These are phyloP conservation scores for Stenoptilia bipunctidactyla DNA, from an alignment of 2,888 invertebrate species.

Conservation along the genomic window DNA sequence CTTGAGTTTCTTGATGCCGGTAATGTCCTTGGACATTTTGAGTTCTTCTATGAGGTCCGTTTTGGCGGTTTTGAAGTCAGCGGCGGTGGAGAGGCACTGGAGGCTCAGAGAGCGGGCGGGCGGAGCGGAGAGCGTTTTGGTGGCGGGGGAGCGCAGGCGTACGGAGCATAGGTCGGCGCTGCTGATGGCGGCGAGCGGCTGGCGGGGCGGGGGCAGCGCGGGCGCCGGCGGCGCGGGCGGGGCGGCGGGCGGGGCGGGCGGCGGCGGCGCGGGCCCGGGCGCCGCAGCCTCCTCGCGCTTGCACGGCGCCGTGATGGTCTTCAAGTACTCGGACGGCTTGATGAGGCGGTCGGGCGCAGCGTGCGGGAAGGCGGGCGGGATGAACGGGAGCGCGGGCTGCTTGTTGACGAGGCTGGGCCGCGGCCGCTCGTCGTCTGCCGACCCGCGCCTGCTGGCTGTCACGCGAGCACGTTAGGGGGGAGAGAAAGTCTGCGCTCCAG, in stretches of 20 bases:
- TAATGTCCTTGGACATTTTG: slow-evolving; percentile 92
- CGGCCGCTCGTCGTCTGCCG: slow-evolving; percentile 64
- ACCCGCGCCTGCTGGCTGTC: slow-evolving; percentile 58
- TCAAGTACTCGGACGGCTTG: slow-evolving; percentile 92
- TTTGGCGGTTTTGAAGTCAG: slow-evolving; percentile 81
- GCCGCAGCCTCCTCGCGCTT: slow-evolving; percentile 63
- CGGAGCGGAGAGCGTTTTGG: slow-evolving; percentile 89
- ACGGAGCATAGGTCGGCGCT: slow-evolving; percentile 90
- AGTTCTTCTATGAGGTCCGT: slow-evolving; percentile 92
- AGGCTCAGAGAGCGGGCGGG: slow-evolving; percentile 78
- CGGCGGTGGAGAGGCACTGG: slow-evolving; percentile 76
- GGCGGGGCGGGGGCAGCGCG: slow-evolving; percentile 56
- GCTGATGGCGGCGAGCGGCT: slow-evolving; percentile 89
- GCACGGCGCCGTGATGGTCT: slow-evolving; percentile 81
- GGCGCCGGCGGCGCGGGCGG: slow-evolving; percentile 47
- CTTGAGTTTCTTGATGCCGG: slow-evolving; percentile 94
- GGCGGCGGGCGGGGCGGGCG: slow-evolving; percentile 61
- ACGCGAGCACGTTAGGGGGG: slow-evolving; percentile 28
- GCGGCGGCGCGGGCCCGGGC: slow-evolving; percentile 73
- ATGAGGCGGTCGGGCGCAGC: slow-evolving; percentile 87
- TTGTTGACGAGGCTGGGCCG: slow-evolving; percentile 82
- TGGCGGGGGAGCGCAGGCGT: slow-evolving; percentile 80
- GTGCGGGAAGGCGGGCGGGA: slow-evolving; percentile 90
- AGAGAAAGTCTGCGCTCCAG: slow-evolving; percentile 55
- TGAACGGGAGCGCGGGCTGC: slow-evolving; percentile 89